These are phyloP conservation scores for Bombus superbus DNA, from an alignment of 1,140 invertebrate genomes.

Conservation along the genomic window DNA sequence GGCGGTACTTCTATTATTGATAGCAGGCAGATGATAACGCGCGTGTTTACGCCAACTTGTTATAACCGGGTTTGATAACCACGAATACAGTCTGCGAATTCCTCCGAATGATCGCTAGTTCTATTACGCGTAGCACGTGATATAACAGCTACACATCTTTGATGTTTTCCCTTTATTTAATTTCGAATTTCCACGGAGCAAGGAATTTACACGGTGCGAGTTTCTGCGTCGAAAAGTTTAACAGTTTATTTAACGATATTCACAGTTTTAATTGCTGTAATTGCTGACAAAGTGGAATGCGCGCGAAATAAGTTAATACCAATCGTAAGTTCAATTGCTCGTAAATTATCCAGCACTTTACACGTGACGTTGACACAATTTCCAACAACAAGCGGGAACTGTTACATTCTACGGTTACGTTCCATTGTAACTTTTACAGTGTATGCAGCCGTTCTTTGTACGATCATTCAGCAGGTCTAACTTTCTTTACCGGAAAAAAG, in stretches of 20 bases:
- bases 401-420: not conserved
- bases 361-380: not conserved
- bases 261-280: not conserved
- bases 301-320: no score
- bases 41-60: slow-evolving; percentile 2
- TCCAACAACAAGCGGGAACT: not conserved
- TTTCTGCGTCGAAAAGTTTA: no score
- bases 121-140: slow-evolving; percentile 6
- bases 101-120: slow-evolving; percentile 25
- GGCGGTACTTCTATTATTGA: slow-evolving; percentile 60
- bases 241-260: not conserved
- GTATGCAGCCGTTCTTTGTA: not conserved
- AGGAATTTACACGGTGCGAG: no score
- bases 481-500: slow-evolving; percentile 35
- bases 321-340: not conserved
- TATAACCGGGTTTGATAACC: slow-evolving; percentile 53
- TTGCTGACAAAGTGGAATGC: not conserved
- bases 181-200: not conserved
- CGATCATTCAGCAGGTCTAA: slow-evolving; percentile 14
- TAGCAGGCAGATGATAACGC: slow-evolving; percentile 48
- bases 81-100: slow-evolving; percentile 50
- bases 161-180: not conserved
- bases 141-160: not conserved
- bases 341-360: not conserved
- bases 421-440: not conserved